Evolutionary conservation across 1,140 invertebrate species (phyloP), one percentile per base, ranked within the genome.

Genomic region (Drosophila takahashii): DNA sequence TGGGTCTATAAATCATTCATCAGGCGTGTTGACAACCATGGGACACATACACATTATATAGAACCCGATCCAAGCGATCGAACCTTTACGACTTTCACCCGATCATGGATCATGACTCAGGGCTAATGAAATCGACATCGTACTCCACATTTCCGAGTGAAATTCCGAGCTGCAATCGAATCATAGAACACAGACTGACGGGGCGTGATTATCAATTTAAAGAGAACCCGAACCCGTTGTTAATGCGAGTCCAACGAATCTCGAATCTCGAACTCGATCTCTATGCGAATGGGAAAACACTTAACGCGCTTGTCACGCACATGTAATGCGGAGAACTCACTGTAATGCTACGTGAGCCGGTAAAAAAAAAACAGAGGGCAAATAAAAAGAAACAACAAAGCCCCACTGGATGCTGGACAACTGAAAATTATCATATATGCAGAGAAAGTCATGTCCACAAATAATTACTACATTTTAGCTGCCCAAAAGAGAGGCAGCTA

Each of bases 301-400:
- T 75, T 76, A 76, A 76, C 73, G 72, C 72, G 22, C 72, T 66
- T 76, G 72, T 76, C 72, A 76, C 72, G 72, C 72, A 76, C 60
- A 51, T 48, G 69, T 52, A 64, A 54, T 75, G 59, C 29, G 34
- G 11, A 62, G 45, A 53, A 64, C 42, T 48, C 53, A 47, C 36
- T 9, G 44, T 16, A 27, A 15, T 6, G 44, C 66, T 50, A 50
- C 42, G 45, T 56, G 47, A 39, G 47, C 26, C 16, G 13, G 10
- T 27, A 47, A 6, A 13, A 11, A 45, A n/a, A 34, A 39, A 26
- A 41, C 41, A 51, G 36, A 59, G 13, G 5, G 22, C 22, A n/a
- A 1, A 45, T 22, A 45, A 22, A 32, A 0, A 22, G 18, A 44
- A 22, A 42, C 13, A 45, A 56, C 15, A 53, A 22, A 56, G 29